Base-by-base conservation (phyloP, 2,113 vertebrate species). In the Sylvia atricapilla region DNA sequence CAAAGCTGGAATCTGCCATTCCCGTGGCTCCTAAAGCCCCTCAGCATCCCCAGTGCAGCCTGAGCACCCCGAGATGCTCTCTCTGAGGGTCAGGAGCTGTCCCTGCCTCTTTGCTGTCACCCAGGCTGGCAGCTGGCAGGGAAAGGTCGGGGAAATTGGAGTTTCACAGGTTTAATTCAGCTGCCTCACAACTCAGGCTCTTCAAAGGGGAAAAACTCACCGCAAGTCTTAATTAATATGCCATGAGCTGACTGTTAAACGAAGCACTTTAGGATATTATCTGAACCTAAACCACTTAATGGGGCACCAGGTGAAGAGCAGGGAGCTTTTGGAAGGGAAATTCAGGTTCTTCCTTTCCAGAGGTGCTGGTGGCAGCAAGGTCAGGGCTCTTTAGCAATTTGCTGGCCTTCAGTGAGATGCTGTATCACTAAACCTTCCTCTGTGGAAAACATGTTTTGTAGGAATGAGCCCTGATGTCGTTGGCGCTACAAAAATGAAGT, bases 191-290 rank as follows among this genome's bases (percentile, higher is more conserved):
- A 27, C 50, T 70, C 77, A 10, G 35, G 35, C 46, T 64, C 47
- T 72, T 80, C 58, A 69, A 76, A 56, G n/a, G 64, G 80, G 33
- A 37, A n/a, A 84, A 82, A 77, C 37, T 92, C 83, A 64, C 63
- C 70, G 20, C 74, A 77, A 68, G 28, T 14, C 63, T 80, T 85
- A 83, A 97, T 97, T 94, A 97, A 87, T 13, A 58, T 55, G 59
- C 77, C 67, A 58, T 4, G 86, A 89, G 77, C 72, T 68, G 74
- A 37, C 55, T 74, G 77, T 44, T 90, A 78, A 93, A 94, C 30
- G 23, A 95, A 77, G 58, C 25, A 17, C 46, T 96, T 76, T 20
- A 46, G 81, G 82, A 58, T 86, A 60, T 84, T 76, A 19, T n/a
- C 85, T 86, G 80, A 86, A 39, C 58, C 31, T 47, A 12, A 52